Base-by-base conservation (phyloP, 2,797 vertebrate genomes). In the Thalassophryne amazonica region DNA sequence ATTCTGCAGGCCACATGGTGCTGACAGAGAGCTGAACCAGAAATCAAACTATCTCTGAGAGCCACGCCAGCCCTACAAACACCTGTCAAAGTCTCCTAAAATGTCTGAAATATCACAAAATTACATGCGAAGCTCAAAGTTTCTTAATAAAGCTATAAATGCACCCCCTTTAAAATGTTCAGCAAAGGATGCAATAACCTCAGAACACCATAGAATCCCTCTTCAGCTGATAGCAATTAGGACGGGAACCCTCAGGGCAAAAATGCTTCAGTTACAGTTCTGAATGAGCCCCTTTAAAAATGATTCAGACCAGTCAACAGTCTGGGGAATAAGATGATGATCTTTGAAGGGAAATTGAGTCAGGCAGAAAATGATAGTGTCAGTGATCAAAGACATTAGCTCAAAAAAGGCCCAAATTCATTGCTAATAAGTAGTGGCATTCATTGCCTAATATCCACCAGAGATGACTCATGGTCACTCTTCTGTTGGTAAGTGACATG, bases 251-350 rank as follows among this genome's bases (percentile, higher is more conserved):
- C 75, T 48, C 32, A 3, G 69, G 83, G 60, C 36, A 14, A 74
- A 73, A n/a, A 89, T 82, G 86, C 80, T 79, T 60, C 36, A 36
- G 45, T 46, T 62, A 66, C 64, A 66, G 55, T 57, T 19, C 43
- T 73, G 78, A 87, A 85, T 60, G 62, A 74, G 59, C 28, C 58
- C 57, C 36, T 82, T 78, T 34, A 68, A 39, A 35, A 68, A 64
- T 76, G 54, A 78, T 10, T 25, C 53, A 5, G 16, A 12, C 6
- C 9, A 74, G 69, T 76, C 65, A 78, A 54, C 48, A 12, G 70
- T 71, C 76, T 68, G 40, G 46, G 45, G 23, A 57, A 50, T 76
- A 42, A 37, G 45, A 60, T 57, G 51, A 54, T 35, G 63, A 42
- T 66, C 81, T 67, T 75, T 31, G 32, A 24, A 37, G 69, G 53